Conservation (phyloP, 1,140 invertebrate genomes). For the Bradynema listronoti region DNA sequence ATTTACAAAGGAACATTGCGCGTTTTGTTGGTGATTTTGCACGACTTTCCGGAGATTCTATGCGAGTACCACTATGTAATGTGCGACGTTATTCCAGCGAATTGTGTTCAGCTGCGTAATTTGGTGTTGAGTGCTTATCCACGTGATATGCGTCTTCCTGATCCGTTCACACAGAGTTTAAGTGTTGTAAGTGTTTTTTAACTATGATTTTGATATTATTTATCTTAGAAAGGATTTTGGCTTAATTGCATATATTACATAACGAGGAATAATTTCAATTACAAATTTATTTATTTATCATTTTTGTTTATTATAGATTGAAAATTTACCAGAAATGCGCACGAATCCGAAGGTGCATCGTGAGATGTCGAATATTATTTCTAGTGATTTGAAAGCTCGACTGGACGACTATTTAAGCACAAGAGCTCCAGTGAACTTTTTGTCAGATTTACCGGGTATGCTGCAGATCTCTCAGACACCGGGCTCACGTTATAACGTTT, state of each 20-base stretch:
- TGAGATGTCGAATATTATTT: slow-evolving; percentile 64
- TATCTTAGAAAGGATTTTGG: too few relatives aligned
- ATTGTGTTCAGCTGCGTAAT: slow-evolving; percentile 98
- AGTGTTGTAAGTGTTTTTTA: slow-evolving; percentile 35
- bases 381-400: slow-evolving; percentile 63
- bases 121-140: slow-evolving; percentile 94
- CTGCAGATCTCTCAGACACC: slow-evolving; percentile 66
- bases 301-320: slow-evolving; percentile 66
- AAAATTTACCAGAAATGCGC: slow-evolving; percentile 77
- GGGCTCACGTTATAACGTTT: slow-evolving; percentile 85
- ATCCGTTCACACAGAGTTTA: slow-evolving; percentile 80
- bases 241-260: too few relatives aligned
- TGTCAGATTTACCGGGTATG: slow-evolving; percentile 80
- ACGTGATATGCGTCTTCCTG: slow-evolving; percentile 89
- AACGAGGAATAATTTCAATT: not conserved
- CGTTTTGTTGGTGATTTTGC: slow-evolving; percentile 85
- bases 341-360: slow-evolving; percentile 76
- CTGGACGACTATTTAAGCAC: slow-evolving; percentile 91
- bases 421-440: slow-evolving; percentile 85
- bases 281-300: not conserved
- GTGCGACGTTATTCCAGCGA: slow-evolving; percentile 95
- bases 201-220: too few relatives aligned
- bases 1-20: slow-evolving; percentile 91
- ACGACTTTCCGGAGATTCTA: slow-evolving; percentile 97
- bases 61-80: slow-evolving; percentile 99